A percentile compares a stretch with the other conserved stretches of the same genome.
Evolutionary conservation across 2,888 invertebrate genomes (phyloP).

Genomic region (Aquatica leii): DNA sequence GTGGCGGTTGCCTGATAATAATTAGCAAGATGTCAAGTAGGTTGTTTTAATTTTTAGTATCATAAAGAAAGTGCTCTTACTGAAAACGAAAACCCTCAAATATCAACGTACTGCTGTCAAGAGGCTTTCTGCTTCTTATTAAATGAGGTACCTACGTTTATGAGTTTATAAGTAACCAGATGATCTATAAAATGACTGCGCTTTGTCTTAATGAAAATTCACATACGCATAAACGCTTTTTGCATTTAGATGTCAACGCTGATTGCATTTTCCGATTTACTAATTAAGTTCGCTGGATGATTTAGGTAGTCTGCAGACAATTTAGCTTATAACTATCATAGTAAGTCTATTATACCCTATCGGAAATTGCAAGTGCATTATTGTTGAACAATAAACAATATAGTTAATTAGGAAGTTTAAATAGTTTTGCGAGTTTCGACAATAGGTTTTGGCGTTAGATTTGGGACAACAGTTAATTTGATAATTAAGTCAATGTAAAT

Average conservation of each 20-base stretch:
- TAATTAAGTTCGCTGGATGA: slow-evolving; percentile 9
- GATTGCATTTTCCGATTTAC: no score
- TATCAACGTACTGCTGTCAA: no score
- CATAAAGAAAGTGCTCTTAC: no score
- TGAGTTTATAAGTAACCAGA: slow-evolving; percentile 23
- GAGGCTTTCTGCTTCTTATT: slow-evolving; percentile 18
- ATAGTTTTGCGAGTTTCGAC: slow-evolving; percentile 37
- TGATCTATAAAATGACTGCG: slow-evolving; percentile 19
- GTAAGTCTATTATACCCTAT: slow-evolving; percentile 5
- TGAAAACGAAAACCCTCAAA: no score
- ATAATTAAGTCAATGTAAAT: no score
- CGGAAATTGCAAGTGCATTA: slow-evolving; percentile 37
- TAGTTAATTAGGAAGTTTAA: slow-evolving; percentile 43
- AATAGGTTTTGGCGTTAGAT: slow-evolving; percentile 22
- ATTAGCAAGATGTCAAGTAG: no score
- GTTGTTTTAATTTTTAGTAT: no score
- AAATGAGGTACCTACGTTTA: slow-evolving; percentile 14
- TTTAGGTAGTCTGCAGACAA: slow-evolving; percentile 21
- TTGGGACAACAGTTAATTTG: background rate
- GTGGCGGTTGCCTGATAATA: no score
- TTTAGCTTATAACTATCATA: slow-evolving; percentile 1
- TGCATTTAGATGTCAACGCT: no score
- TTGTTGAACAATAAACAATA: slow-evolving; percentile 39
- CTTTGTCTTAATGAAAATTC: no score
- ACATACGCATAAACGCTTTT: no score